Percentiles rank a stretch among this genome's conserved stretches.
Evolutionary conservation across 2,888 invertebrate genomes (phyloP).

Genomic region (Glyphotaelius pellucidus): DNA sequence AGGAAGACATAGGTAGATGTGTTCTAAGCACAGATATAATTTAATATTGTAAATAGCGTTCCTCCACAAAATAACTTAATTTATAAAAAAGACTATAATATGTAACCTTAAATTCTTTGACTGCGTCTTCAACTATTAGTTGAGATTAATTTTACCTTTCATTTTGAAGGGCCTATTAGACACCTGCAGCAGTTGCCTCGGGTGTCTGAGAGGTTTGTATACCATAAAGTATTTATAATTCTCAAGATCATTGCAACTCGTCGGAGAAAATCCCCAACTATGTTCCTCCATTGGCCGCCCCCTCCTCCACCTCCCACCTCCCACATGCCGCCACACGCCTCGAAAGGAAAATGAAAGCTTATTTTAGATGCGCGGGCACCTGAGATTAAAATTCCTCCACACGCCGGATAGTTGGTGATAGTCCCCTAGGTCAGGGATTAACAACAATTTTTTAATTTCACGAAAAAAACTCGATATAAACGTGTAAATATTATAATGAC

Average conservation of each 20-base stretch:
- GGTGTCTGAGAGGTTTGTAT: not conserved
- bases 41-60: no score
- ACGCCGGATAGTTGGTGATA: not conserved
- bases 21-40: no score
- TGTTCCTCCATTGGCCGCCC: not conserved
- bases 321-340: not conserved
- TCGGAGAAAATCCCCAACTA: not conserved
- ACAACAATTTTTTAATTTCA: not conserved
- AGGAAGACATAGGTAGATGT: no score
- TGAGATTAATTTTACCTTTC: not conserved
- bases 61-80: no score
- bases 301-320: no score
- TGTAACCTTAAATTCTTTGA: no score
- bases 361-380: not conserved
- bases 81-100: no score
- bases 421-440: not conserved
- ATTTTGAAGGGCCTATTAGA: not conserved
- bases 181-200: not conserved
- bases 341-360: slow-evolving; percentile 40
- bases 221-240: not conserved
- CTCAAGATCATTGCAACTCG: not conserved
- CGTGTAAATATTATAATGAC: no score
- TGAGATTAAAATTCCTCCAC: slow-evolving; percentile 8
- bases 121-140: no score
- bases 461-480: no score